These are phyloP conservation scores for Heliconius eleuchia DNA, from an alignment of 1,140 invertebrate species.

Conservation along the genomic window DNA sequence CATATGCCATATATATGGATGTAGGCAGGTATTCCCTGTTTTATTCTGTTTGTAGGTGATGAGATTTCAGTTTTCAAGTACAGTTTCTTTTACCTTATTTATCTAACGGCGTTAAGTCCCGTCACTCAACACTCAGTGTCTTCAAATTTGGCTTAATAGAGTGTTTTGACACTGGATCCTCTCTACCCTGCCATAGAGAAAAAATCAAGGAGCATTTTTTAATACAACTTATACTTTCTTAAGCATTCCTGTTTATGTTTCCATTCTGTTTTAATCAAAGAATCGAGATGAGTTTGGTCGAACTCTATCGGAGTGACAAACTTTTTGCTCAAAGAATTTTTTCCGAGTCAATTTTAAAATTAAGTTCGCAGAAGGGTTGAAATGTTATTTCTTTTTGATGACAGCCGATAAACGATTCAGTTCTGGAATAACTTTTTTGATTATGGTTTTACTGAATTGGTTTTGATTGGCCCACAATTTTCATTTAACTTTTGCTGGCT, in stretches of 20 bases:
- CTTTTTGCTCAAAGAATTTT: constrained; percentile 43
- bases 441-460: constrained; percentile 55
- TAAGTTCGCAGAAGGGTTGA: constrained; percentile 63
- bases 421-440: constrained; percentile 61
- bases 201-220: too few species aligned
- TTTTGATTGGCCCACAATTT: constrained; percentile 56
- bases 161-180: too few species aligned
- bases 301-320: constrained; percentile 40
- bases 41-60: background rate
- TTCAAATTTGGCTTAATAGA: too few species aligned
- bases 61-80: background rate
- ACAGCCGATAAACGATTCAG: constrained; percentile 71
- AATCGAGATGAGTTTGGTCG: constrained; percentile 26
- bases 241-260: too few species aligned
- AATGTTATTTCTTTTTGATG: constrained; percentile 73
- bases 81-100: background rate
- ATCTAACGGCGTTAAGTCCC: too few species aligned
- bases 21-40: background rate
- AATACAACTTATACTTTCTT: background rate
- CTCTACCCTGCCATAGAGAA: too few species aligned
- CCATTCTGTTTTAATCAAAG: constrained; percentile 3
- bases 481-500: constrained; percentile 49
- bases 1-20: background rate
- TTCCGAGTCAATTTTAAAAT: constrained; percentile 62
- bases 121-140: too few species aligned